Conservation (phyloP, 2,797 vertebrate species). For the Argya squamiceps region DNA sequence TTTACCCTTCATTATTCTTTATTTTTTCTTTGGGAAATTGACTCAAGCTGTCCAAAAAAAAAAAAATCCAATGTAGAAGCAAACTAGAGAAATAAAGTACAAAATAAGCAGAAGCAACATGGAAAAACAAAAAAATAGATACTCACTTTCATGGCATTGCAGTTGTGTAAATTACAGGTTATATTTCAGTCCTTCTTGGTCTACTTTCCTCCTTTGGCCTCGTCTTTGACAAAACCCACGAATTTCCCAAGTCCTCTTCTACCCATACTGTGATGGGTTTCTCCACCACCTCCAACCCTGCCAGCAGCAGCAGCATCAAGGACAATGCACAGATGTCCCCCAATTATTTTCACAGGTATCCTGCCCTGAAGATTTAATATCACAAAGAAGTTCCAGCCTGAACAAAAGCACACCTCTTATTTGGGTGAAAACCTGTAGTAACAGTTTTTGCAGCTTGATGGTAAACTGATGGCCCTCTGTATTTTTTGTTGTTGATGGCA, state of each 20-base stretch:
- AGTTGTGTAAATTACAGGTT: neutral
- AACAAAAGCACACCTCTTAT: neutral
- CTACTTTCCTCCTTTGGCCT: neutral
- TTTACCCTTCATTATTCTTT: neutral
- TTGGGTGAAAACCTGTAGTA: neutral
- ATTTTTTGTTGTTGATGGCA: neutral
- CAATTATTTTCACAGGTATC: neutral
- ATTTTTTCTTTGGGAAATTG: neutral
- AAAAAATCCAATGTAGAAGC: neutral
- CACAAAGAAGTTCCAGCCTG: neutral
- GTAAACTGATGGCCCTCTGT: neutral
- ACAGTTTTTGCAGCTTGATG: neutral
- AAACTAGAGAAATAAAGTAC: neutral
- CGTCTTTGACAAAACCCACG: neutral
- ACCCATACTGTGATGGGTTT: accelerated
- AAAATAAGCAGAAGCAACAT: neutral
- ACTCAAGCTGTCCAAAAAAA: neutral
- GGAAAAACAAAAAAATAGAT: neutral
- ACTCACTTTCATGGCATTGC: neutral
- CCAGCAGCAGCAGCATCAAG: neutral
- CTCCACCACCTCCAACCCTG: accelerated
- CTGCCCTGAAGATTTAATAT: neutral
- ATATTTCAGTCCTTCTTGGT: neutral
- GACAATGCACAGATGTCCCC: neutral
- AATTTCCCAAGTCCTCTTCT: neutral